Evolutionary conservation across 2,797 vertebrate species (phyloP).

Genomic region (Sebastes nivosus): DNA sequence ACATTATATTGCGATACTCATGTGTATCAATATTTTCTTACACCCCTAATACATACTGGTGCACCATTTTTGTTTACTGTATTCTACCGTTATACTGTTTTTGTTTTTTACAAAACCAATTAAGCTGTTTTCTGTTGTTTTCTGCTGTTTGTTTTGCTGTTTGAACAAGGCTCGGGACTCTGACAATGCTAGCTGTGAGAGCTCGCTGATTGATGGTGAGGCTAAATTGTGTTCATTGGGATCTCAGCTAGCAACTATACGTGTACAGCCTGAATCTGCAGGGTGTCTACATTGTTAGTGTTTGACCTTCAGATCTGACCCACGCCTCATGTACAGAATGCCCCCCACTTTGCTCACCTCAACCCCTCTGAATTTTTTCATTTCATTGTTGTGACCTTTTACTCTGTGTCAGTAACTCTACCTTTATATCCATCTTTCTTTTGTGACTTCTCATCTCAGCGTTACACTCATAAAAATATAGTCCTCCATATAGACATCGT

Average conservation of each 20-base stretch:
- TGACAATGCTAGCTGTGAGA: background rate
- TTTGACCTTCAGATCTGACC: constrained; percentile 53
- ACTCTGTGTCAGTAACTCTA: constrained; percentile 21
- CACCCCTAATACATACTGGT: background rate
- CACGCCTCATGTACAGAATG: constrained; percentile 1
- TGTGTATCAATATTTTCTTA: too few species aligned
- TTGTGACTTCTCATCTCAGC: constrained; percentile 1
- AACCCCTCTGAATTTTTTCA: constrained; percentile 22
- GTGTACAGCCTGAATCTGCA: constrained; percentile 10
- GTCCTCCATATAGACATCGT: background rate
- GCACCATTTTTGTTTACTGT: background rate
- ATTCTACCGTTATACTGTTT: background rate
- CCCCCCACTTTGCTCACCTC: background rate
- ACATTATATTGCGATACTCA: too few species aligned
- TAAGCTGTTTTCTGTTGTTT: background rate
- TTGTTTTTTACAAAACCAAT: background rate
- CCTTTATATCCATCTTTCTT: constrained; percentile 4
- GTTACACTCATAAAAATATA: background rate
- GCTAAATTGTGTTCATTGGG: constrained; percentile 16
- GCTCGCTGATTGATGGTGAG: constrained; percentile 13
- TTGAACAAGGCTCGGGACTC: background rate
- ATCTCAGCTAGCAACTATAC: background rate
- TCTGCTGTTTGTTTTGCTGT: too few species aligned
- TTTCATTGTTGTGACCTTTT: constrained; percentile 37
- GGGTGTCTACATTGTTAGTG: constrained; percentile 26